Percentiles rank a stretch among this genome's conserved stretches.
These are phyloP conservation scores for Gambusia affinis DNA, from an alignment of 2,113 vertebrate genomes.

Conservation along the genomic window DNA sequence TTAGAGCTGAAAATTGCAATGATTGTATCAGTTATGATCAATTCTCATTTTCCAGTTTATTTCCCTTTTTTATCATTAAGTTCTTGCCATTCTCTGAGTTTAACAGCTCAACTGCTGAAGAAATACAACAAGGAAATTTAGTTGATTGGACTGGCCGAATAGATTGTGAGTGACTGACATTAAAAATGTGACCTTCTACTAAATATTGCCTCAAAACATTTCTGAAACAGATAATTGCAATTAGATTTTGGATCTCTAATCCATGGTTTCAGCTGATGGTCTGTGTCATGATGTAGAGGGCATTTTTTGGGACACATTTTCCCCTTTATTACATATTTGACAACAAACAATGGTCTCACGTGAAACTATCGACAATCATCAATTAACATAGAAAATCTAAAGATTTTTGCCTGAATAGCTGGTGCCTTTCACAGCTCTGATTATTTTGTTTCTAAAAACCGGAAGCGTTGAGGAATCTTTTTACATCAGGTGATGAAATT, in stretches of 20 bases:
- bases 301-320: background rate
- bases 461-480: too few species aligned
- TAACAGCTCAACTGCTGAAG: background rate
- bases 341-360: background rate
- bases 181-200: background rate
- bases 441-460: too few species aligned
- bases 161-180: background rate
- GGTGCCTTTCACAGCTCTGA: too few species aligned
- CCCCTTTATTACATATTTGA: background rate
- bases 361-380: background rate
- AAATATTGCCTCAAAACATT: background rate
- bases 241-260: background rate
- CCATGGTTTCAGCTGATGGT: background rate
- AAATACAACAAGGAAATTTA: background rate
- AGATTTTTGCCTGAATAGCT: background rate
- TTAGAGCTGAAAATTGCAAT: background rate
- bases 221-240: background rate
- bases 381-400: background rate
- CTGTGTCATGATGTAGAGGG: background rate
- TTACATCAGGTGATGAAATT: too few species aligned
- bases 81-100: background rate
- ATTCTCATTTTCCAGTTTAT: background rate
- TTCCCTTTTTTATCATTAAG: background rate
- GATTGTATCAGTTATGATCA: background rate
- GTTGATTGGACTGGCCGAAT: background rate